A percentile compares a stretch with the other conserved stretches of the same genome.
Conservation (phyloP, 2,888 invertebrate genomes). For the Ashinkailepas kermadecensis region DNA sequence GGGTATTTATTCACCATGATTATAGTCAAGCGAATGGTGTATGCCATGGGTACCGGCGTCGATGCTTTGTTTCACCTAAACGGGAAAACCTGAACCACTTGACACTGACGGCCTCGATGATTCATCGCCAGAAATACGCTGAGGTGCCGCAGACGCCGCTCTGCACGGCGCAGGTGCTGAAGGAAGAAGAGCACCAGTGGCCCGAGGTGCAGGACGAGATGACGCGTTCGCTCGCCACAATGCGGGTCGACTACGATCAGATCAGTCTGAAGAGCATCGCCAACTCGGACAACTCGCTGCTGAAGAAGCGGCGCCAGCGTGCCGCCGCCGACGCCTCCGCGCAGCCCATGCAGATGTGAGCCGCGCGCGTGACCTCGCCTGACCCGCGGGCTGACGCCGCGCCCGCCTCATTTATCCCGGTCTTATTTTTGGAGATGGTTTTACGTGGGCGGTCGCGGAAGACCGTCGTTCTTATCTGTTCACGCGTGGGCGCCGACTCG, state of each 20-base stretch:
- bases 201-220: constrained; percentile 98
- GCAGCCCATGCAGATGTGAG: constrained; percentile 20
- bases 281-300: constrained; percentile 82
- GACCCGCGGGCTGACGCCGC: background rate
- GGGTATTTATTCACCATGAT: too few relatives aligned
- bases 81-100: too few relatives aligned
- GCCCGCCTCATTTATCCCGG: background rate
- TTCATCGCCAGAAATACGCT: background rate
- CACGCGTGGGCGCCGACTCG: background rate
- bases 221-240: constrained; percentile 93
- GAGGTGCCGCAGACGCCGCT: constrained; percentile 90
- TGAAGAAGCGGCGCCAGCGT: constrained; percentile 62
- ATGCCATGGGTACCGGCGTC: too few relatives aligned
- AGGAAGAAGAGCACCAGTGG: constrained; percentile 90
- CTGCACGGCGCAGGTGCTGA: constrained; percentile 77
- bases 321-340: background rate
- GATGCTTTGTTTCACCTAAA: too few relatives aligned
- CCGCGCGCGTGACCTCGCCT: background rate
- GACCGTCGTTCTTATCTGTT: background rate
- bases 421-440: constrained; percentile 14
- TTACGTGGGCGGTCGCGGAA: background rate
- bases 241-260: constrained; percentile 96
- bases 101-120: too few relatives aligned
- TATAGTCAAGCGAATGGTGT: too few relatives aligned
- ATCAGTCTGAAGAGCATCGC: constrained; percentile 85